Evolutionary conservation across 2,888 invertebrate genomes (phyloP), one percentile per base, ranked within the genome.

Genomic region (Clanis bilineata): DNA sequence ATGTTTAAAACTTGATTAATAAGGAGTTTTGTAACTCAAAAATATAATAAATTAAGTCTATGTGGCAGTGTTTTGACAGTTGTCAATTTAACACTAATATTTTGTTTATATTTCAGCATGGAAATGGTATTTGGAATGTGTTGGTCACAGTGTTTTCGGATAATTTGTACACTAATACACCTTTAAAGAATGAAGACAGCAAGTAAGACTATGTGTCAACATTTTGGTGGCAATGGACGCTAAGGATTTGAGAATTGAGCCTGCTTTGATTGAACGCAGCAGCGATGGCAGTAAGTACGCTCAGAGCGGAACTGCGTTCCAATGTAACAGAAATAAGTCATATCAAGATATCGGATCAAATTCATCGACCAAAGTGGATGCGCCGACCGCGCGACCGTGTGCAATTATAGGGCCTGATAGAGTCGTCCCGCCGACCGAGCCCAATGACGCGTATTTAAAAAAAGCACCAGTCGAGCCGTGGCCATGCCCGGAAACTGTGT

Each of bases 11-110:
- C n/a, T 51, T 51, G 18, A 51, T 9, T 51, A 10, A 38, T 47
- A 28, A 28, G 25, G 12, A 15, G 12, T 18, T 58, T 58, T 28
- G 7, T 39, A 23, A 45, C 56, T 6, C 39, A 15, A 18, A 36
- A 7, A 25, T 25, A n/a, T 38, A 45, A 44, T 36, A 21, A 23
- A 55, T 3, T 39, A 61, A 71, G 85, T 77, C 60, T 87, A 91
- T 90, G 91, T 91, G 90, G 91, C 91, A 83, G 78, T 87, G 85
- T 89, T 90, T 89, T 92, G 91, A 91, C 91, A 91, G 83, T 89
- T 90, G 88, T 85, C 88, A 87, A 71, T 82, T 67, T 70, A 71
- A 77, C 73, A 80, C 76, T 85, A 73, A 77, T 83, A 87, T 82
- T 86, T 89, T 91, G 90, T 91, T 90, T 91, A 86, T 90, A 84